Conservation (phyloP, 2,113 vertebrate species). For the Corythornis vintsioides region DNA sequence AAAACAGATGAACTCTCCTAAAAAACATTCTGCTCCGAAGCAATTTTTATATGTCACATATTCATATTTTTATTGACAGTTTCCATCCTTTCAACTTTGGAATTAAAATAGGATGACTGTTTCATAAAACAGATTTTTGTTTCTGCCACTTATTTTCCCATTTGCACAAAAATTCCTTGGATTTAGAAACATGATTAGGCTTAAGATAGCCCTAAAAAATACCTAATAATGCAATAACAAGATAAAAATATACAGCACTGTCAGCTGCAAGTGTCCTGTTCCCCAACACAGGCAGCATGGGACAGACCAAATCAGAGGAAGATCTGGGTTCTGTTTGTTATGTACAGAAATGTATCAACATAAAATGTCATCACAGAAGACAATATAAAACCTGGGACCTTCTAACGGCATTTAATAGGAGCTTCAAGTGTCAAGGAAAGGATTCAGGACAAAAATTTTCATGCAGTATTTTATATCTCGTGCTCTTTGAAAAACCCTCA, state of each 20-base stretch:
- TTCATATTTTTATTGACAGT: neutral
- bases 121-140: neutral
- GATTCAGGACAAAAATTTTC: neutral
- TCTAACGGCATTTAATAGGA: neutral
- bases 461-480: neutral
- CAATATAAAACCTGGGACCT: neutral
- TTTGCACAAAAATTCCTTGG: neutral
- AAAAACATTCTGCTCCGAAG: slow-evolving; percentile 19
- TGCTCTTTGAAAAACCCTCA: neutral
- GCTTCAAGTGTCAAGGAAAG: neutral
- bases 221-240: neutral
- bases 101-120: neutral
- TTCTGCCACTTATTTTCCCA: neutral
- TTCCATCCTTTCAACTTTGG: neutral
- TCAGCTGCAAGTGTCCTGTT: neutral
- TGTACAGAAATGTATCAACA: neutral
- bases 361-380: neutral
- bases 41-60: slow-evolving; percentile 4
- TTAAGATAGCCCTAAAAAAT: neutral
- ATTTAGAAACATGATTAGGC: neutral
- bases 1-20: slow-evolving; percentile 2
- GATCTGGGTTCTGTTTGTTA: neutral
- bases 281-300: neutral
- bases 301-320: neutral
- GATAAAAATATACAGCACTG: neutral